These are phyloP conservation scores for Neodiprion pinetum DNA, from an alignment of 1,140 invertebrate genomes.

Conservation along the genomic window DNA sequence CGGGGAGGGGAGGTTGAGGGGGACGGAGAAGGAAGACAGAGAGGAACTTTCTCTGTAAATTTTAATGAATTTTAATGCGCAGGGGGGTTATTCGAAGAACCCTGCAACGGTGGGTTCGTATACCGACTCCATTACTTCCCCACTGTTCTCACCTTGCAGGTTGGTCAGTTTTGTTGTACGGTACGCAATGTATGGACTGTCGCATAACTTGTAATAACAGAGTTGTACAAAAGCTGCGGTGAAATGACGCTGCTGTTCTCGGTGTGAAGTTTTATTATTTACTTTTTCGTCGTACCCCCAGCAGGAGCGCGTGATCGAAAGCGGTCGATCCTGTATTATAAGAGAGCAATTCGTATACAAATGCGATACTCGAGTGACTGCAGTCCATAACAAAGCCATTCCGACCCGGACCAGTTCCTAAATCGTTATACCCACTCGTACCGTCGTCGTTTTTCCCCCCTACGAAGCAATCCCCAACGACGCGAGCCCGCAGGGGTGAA, in stretches of 20 bases:
- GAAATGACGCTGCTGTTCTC: not conserved
- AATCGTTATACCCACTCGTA: not conserved
- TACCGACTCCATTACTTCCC: not conserved
- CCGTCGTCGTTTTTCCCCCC: conserved; percentile 37
- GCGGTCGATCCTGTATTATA: conserved; percentile 38
- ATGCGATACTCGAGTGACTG: conserved; percentile 52
- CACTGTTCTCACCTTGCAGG: not conserved
- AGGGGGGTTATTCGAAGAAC: not conserved
- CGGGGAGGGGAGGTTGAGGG: not conserved
- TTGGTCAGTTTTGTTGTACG: not conserved
- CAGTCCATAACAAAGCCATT: conserved; percentile 51
- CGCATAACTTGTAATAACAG: not conserved
- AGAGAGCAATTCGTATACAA: conserved; percentile 57
- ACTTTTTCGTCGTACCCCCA: not conserved
- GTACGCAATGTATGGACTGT: not conserved
- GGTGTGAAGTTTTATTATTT: not conserved
- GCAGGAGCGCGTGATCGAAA: conserved; percentile 13
- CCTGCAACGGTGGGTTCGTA: not conserved
- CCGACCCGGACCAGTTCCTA: conserved; percentile 32
- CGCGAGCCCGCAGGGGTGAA: not conserved
- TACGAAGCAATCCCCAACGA: conserved; percentile 19
- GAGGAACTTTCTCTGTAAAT: not conserved
- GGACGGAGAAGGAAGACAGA: not conserved
- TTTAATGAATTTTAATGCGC: too few species aligned
- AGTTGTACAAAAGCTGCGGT: not conserved